Conservation (phyloP, 2,113 vertebrate species). For the Sylvicapra grimmia region DNA sequence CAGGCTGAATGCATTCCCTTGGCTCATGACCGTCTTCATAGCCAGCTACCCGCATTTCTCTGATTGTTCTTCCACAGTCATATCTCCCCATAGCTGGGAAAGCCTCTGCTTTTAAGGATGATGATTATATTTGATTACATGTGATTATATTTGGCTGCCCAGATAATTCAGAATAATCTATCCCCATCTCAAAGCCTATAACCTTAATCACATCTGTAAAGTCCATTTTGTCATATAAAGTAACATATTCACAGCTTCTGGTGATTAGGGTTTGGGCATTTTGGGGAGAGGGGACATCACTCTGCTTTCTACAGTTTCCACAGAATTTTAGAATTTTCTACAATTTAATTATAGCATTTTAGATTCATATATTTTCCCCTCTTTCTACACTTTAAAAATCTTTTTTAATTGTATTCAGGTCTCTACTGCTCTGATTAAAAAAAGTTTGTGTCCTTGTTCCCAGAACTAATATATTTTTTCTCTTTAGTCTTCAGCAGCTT, state of each 20-base stretch:
- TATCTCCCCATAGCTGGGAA: neutral
- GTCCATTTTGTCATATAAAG: neutral
- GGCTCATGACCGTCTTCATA: neutral
- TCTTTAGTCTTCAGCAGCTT: neutral
- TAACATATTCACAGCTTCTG: neutral
- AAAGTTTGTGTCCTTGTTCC: neutral
- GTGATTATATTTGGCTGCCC: neutral
- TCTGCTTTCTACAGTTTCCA: neutral
- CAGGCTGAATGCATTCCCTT: neutral
- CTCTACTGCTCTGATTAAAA: neutral
- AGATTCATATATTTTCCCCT: neutral
- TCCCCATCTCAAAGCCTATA: neutral
- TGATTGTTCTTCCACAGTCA: neutral
- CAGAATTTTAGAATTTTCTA: neutral
- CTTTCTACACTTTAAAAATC: neutral
- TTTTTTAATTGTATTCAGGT: neutral
- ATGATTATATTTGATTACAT: neutral
- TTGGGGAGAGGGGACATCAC: neutral
- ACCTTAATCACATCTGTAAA: neutral
- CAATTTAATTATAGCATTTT: neutral
- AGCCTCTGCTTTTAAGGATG: neutral
- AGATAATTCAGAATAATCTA: neutral
- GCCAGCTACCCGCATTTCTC: neutral
- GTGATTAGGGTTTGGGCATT: neutral
- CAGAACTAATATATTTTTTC: neutral